phyloP scores from a whole-genome alignment of 2,797 vertebrate genomes.

The Darevskia mixta region DNA sequence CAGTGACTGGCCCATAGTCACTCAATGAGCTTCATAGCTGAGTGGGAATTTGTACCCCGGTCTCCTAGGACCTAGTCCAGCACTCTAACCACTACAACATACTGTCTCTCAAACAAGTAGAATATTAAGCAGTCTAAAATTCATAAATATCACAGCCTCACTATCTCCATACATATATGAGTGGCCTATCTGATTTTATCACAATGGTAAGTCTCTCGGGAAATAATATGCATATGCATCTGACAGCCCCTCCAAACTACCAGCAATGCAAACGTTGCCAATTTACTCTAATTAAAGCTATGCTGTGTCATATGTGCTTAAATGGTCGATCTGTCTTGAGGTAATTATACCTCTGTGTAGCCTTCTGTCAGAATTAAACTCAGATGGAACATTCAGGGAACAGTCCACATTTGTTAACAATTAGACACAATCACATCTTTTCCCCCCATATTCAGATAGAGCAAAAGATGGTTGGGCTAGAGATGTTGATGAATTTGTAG shows the following conservation, averaged over 20 bases:
- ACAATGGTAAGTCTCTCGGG: constrained; percentile 70
- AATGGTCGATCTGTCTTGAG: constrained; percentile 84
- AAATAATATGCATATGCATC: constrained; percentile 72
- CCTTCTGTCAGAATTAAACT: constrained; percentile 82
- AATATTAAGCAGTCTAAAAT: not conserved
- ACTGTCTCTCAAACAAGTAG: not conserved
- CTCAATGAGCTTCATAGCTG: no score
- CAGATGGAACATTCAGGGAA: constrained; percentile 80
- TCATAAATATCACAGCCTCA: not conserved
- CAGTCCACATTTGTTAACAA: constrained; percentile 72
- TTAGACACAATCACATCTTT: constrained; percentile 72
- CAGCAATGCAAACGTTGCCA: constrained; percentile 77
- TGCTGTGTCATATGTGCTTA: constrained; percentile 82
- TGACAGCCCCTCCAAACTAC: constrained; percentile 75
- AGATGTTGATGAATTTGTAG: constrained; percentile 63
- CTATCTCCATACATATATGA: no score
- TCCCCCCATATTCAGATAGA: constrained; percentile 31
- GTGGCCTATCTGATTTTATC: constrained; percentile 61
- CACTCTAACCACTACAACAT: no score
- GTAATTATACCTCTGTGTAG: constrained; percentile 85
- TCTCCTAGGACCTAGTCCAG: no score
- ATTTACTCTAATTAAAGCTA: constrained; percentile 80
- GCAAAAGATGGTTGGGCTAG: constrained; percentile 46
- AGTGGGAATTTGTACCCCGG: no score
- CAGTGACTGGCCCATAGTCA: no score